These are phyloP conservation scores for Pammene fasciana DNA, from an alignment of 2,888 invertebrate genomes.

Conservation along the genomic window DNA sequence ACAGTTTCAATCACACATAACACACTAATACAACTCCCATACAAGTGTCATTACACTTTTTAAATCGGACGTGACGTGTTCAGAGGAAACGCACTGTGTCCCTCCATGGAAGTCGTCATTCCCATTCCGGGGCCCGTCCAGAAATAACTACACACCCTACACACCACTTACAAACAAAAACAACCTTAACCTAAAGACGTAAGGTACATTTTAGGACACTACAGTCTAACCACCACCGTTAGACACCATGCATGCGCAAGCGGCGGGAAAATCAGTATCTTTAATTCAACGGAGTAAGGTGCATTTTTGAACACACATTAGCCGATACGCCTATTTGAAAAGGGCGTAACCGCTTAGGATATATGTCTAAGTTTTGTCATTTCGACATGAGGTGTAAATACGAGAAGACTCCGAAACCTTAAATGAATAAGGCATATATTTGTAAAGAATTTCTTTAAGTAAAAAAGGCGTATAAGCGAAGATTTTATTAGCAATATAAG, in stretches of 20 bases:
- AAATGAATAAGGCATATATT: not conserved
- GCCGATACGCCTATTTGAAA: not conserved
- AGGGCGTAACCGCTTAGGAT: not conserved
- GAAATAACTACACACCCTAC: conserved; percentile 61
- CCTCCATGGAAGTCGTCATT: conserved; percentile 73
- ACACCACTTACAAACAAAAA: not conserved
- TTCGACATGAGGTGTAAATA: not conserved
- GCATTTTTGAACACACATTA: not conserved
- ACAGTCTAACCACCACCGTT: not conserved
- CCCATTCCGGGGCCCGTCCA: conserved; percentile 67
- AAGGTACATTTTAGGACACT: not conserved
- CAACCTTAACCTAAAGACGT: not conserved
- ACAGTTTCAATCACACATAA: not conserved
- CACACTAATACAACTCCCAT: not conserved
- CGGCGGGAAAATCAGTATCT: not conserved
- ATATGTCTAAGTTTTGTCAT: not conserved
- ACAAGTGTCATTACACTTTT: conserved; percentile 32
- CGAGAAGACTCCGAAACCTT: not conserved
- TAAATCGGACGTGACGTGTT: conserved; percentile 70
- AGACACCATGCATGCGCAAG: not conserved
- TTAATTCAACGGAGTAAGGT: not conserved
- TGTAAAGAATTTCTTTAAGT: not conserved
- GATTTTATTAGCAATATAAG: not conserved
- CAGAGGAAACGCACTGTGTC: conserved; percentile 71
- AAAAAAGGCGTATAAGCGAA: not conserved